Percentiles rank a stretch among this genome's conserved stretches.
These are phyloP conservation scores for Chrosomus eos DNA, from an alignment of 2,797 vertebrate genomes.

Conservation along the genomic window DNA sequence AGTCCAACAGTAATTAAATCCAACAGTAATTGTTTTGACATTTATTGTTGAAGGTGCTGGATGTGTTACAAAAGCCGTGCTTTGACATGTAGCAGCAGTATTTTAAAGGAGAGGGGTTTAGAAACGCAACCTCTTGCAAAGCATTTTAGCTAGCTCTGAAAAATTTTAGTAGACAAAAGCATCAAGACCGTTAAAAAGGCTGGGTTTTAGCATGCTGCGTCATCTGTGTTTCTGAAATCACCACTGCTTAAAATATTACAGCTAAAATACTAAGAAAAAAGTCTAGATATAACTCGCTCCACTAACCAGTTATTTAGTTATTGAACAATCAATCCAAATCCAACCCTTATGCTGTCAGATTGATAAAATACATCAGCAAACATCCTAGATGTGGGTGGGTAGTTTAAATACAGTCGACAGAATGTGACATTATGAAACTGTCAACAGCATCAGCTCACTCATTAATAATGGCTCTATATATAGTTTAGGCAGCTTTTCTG, in stretches of 20 bases:
- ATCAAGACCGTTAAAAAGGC: neutral
- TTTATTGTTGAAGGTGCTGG: neutral
- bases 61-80: neutral
- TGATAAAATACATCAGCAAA: neutral
- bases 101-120: neutral
- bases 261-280: neutral
- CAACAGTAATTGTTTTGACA: slow-evolving; percentile 1
- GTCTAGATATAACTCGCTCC: neutral
- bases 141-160: neutral
- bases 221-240: neutral
- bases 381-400: neutral
- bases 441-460: slow-evolving; percentile 9
- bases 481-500: neutral
- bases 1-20: neutral
- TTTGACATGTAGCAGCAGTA: neutral
- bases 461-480: slow-evolving; percentile 39
- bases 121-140: neutral
- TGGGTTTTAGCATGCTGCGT: neutral
- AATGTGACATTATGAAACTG: slow-evolving; percentile 17
- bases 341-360: neutral
- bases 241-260: too few species aligned
- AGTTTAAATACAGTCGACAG: slow-evolving; percentile 11
- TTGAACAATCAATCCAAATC: neutral
- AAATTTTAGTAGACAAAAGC: neutral
- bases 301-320: neutral